Evolutionary conservation across 2,113 vertebrate genomes (phyloP), one percentile per base, ranked within the genome.

Genomic region (Elephas maximus): DNA sequence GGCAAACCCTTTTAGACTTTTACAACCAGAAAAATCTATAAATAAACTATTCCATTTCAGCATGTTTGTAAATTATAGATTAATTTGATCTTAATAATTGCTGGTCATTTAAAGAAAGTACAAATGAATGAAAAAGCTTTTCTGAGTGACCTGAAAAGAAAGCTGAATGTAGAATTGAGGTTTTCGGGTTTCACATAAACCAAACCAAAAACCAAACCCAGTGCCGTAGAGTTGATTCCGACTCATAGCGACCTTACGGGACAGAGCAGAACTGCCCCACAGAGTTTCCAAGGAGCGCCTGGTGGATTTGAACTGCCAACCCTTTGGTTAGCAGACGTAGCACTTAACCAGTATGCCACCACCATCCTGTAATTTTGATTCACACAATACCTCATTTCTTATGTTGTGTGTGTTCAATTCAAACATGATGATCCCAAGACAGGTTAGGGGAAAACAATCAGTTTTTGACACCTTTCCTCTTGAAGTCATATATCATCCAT

Each of bases 401-500:
- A 3, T 88, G 28, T 57, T 79, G 26, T 85, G 67, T 95, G 73
- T 62, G 4, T 88, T 95, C 79, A 89, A 94, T 96, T 94, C 84
- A 95, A 89, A 95, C 44, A 88, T 45, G 69, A 96, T 91, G 48
- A 84, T 76, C 44, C 21, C 37, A 93, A 90, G 83, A 95, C 23
- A 96, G 48, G 7, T 24, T 92, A 1, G 14, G 30, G 57, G 11
- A 80, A 94, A 93, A 62, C 8, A 62, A 63, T 95, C 76, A 74
- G n/a, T 71, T 87, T 89, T 89, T 90, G 63, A 91, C 76, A 96
- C 26, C 69, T 93, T 96, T 76, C 21, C 90, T 86, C 74, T 87
- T 67, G 97, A 90, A 96, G 84, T 96, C 92, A 88, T 93, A 96
- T 96, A 97, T 96, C 94, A 89, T 92, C 93, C 78, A 86, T 8